phyloP scores from a whole-genome alignment of 2,888 invertebrate genomes.

The Oxycera nigricornis region DNA sequence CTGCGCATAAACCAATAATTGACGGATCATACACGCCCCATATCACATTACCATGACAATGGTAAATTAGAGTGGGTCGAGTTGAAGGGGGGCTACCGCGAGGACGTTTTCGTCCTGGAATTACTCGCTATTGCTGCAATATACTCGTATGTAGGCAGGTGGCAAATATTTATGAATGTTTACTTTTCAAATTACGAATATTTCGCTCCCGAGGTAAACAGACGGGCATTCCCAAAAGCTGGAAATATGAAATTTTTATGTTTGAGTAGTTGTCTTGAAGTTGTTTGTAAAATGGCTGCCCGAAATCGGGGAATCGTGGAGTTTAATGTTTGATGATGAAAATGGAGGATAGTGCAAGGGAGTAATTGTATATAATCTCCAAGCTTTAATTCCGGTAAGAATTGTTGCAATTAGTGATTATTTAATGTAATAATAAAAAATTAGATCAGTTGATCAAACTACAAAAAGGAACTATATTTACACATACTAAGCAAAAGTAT shows the following conservation, averaged over 20 bases:
- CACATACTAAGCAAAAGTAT: too few relatives aligned
- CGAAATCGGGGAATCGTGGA: too few relatives aligned
- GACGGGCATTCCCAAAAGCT: background rate
- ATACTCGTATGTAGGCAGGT: background rate
- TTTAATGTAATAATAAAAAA: too few relatives aligned
- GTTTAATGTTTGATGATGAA: too few relatives aligned
- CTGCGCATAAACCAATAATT: slow-evolving; percentile 38
- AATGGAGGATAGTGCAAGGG: too few relatives aligned
- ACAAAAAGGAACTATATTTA: too few relatives aligned
- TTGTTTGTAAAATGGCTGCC: too few relatives aligned
- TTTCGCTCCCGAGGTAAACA: background rate
- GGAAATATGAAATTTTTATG: background rate
- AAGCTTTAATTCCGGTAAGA: too few relatives aligned
- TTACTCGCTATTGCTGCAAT: background rate
- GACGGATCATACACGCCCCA: slow-evolving; percentile 17
- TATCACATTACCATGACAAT: slow-evolving; percentile 40
- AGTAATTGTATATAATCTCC: too few relatives aligned
- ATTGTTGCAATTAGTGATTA: too few relatives aligned
- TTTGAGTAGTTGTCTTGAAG: background rate
- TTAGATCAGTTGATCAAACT: too few relatives aligned
- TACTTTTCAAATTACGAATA: slow-evolving; percentile 12
- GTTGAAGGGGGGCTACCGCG: background rate
- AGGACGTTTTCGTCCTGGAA: background rate
- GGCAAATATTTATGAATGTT: slow-evolving; percentile 20
- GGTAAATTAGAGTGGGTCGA: background rate